Evolutionary conservation across 2,888 invertebrate genomes (phyloP), one percentile per base, ranked within the genome.

Genomic region (Ganaspis brasiliensis): DNA sequence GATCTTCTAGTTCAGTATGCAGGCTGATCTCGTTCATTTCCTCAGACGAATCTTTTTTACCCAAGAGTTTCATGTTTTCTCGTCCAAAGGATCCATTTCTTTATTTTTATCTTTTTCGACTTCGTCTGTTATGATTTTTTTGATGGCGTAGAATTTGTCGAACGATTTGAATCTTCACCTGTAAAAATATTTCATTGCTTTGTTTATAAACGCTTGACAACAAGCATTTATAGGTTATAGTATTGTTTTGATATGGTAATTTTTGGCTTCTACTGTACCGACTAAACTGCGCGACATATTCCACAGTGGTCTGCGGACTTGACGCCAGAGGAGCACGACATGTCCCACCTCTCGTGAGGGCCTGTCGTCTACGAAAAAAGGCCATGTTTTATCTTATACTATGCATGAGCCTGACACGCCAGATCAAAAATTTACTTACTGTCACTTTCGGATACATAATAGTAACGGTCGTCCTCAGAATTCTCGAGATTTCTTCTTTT

Each of bases 1-100:
- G 79, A 9, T 73, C 59, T 26, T 67, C 78, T 35, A 82, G 45
- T 21, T 70, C 73, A 70, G 74, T 55, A 55, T 81, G 76, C 5
- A 80, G 61, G 26, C 78, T 76, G 19, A 82, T 24, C 14, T 75
- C 71, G 55, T 75, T 72, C 12, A 55, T 72, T 12, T 72, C 70
- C 12, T 73, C n/a, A 19, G 6, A 24, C 8, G 12, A 70, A 19
- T 14, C 70, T 70, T 40, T 70, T 19, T 70, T 21, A 40, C 70
- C 70, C 3, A 70, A 0, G 5, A 70, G 70, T 21, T 70, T 40
- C 9, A 70, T 16, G 37, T 70, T 40, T 70, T 19, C n/a, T 70
- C 70, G 10, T 70, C 70, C 2, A 70, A 21, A 5, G 70, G 55
- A 19, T 55, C 16, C 21, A 9, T 9, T 55, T 55, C 55, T 10